phyloP scores from a whole-genome alignment of 2,797 vertebrate species.

The Fringilla coelebs region DNA sequence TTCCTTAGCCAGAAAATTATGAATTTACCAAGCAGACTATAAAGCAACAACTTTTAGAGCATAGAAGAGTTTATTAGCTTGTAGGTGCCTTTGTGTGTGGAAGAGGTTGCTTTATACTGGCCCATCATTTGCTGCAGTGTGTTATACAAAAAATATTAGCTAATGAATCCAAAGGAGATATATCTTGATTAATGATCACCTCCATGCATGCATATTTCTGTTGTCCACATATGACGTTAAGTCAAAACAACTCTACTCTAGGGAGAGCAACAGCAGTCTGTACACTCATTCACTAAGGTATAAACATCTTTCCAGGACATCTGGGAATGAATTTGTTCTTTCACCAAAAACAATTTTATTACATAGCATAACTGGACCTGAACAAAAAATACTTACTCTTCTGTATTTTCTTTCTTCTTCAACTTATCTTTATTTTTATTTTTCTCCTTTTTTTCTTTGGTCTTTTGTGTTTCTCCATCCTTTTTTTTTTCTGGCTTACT shows the following conservation, averaged over 20 bases:
- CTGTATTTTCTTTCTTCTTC: constrained; percentile 70
- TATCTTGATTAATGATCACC: not conserved
- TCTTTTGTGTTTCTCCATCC: constrained; percentile 71
- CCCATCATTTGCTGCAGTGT: not conserved
- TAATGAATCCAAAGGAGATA: not conserved
- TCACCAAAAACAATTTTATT: not conserved
- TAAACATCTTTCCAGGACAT: not conserved
- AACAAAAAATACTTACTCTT: constrained; percentile 64
- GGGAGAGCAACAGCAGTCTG: not conserved
- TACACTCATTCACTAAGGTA: not conserved
- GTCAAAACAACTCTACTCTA: not conserved
- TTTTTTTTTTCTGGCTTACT: constrained; percentile 81
- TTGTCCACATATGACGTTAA: not conserved
- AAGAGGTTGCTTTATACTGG: not conserved
- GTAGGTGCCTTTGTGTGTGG: not conserved
- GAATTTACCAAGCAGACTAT: not conserved
- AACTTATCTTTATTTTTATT: constrained; percentile 71
- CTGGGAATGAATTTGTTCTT: not conserved
- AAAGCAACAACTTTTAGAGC: not conserved
- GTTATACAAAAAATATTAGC: not conserved
- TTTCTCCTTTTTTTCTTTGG: constrained; percentile 76
- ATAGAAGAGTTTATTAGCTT: not conserved
- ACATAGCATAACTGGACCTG: not conserved
- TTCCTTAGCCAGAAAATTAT: not conserved
- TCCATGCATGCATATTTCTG: not conserved